Percentiles rank a stretch among this genome's conserved stretches.
Evolutionary conservation across 2,113 vertebrate genomes (phyloP).

Genomic region (Kryptolebias marmoratus): DNA sequence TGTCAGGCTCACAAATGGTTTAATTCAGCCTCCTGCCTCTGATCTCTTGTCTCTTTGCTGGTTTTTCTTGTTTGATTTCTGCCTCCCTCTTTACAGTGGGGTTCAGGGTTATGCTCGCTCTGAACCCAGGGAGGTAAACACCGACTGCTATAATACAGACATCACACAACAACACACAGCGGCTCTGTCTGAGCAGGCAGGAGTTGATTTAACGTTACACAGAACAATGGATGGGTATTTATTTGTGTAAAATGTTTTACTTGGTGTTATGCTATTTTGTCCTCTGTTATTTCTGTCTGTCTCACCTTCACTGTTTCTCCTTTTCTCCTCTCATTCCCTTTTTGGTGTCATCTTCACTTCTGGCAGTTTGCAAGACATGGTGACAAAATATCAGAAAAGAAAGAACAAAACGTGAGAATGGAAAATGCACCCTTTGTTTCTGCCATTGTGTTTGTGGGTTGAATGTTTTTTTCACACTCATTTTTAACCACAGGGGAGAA

Average conservation of each 20-base stretch:
- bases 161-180: slow-evolving; percentile 35
- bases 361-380: slow-evolving; percentile 97
- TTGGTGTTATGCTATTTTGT: slow-evolving; percentile 38
- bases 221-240: slow-evolving; percentile 26
- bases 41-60: slow-evolving; percentile 51
- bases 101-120: slow-evolving; percentile 57
- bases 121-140: slow-evolving; percentile 66
- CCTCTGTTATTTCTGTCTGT: slow-evolving; percentile 38
- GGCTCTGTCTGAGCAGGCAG: slow-evolving; percentile 33
- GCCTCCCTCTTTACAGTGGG: slow-evolving; percentile 50
- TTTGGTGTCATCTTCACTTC: slow-evolving; percentile 45
- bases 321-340: slow-evolving; percentile 13
- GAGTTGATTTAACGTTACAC: slow-evolving; percentile 41
- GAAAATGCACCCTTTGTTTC: slow-evolving; percentile 53
- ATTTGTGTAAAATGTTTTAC: slow-evolving; percentile 37
- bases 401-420: slow-evolving; percentile 98
- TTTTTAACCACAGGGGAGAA: slow-evolving; percentile 49
- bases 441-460: slow-evolving; percentile 31
- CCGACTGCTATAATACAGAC: slow-evolving; percentile 39
- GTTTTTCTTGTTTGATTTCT: slow-evolving; percentile 58
- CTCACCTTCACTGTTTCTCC: slow-evolving; percentile 48
- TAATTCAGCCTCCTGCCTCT: slow-evolving; percentile 46
- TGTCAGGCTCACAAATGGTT: slow-evolving; percentile 46
- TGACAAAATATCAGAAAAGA: slow-evolving; percentile 99
- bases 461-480: slow-evolving; percentile 21